Percentiles rank a stretch among this genome's conserved stretches.
phyloP scores from a whole-genome alignment of 1,140 invertebrate genomes.

The Bemisia tabaci region DNA sequence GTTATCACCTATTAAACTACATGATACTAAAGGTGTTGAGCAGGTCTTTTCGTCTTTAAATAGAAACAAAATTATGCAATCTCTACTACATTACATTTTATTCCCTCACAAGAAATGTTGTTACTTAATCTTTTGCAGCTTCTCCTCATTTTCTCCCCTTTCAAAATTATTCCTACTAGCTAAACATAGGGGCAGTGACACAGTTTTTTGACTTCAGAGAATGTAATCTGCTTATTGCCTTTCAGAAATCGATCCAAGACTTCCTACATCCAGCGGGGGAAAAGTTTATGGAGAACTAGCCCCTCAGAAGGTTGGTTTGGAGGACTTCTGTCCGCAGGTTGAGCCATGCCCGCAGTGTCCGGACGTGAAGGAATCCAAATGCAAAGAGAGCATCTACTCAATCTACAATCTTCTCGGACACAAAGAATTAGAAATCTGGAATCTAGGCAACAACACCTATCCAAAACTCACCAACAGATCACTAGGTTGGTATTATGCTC shows the following conservation, averaged over 20 bases:
- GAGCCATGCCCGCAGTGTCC: constrained; percentile 42
- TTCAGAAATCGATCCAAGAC: constrained; percentile 32
- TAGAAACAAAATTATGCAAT: too few species aligned
- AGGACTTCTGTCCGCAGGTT: constrained; percentile 46
- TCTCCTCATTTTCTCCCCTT: too few species aligned
- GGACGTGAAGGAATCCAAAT: constrained; percentile 38
- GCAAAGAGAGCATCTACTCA: constrained; percentile 41
- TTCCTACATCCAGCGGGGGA: constrained; percentile 28
- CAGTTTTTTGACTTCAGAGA: too few species aligned
- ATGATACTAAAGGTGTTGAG: too few species aligned
- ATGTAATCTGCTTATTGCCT: too few species aligned
- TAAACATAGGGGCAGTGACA: too few species aligned
- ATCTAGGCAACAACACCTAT: constrained; percentile 39
- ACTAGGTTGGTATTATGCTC: constrained; percentile 35
- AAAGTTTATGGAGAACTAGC: constrained; percentile 17
- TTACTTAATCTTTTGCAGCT: too few species aligned
- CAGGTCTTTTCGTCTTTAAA: too few species aligned
- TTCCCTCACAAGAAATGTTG: too few species aligned
- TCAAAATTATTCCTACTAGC: too few species aligned
- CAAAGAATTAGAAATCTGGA: constrained; percentile 38
- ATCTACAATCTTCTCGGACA: constrained; percentile 35
- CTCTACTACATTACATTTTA: too few species aligned
- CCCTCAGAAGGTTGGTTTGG: constrained; percentile 29
- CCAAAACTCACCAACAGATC: constrained; percentile 40
- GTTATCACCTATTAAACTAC: too few species aligned